Evolutionary conservation across 2,797 vertebrate genomes (phyloP), one percentile per base, ranked within the genome.

Genomic region (Nyctalus aviator): DNA sequence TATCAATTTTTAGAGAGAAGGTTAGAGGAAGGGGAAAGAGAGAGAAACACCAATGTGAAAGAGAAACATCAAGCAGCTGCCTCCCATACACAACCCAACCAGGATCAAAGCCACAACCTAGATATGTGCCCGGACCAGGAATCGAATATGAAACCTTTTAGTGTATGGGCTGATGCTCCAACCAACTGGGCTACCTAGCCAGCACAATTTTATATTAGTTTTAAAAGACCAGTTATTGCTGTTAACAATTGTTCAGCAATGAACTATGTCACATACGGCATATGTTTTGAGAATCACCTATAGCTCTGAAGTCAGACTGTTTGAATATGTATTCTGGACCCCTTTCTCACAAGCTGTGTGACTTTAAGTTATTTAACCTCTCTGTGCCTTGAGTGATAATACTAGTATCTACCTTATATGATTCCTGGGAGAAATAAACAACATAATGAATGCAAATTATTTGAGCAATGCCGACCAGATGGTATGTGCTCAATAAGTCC

Each of bases 401-500:
- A 59, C 46, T 23, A 84, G 44, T 50, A 64, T 72, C 35, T 79
- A n/a, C 44, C 44, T 86, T 53, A 75, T 17, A 68, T 10, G 23
- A n/a, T 64, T 94, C 55, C 48, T 88, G 46, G 62, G 68, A 86
- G 68, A 93, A 88, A 85, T 77, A 71, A 95, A 86, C 68, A 85
- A 55, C 21, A 72, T 48, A 77, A 93, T 64, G 48, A 32, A 81
- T 64, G 50, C 25, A 50, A 71, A 88, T 78, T 84, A 92, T 87
- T 48, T 93, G 64, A 87, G 30, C 41, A 84, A 64, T 53, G 59
- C 32, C 37, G 71, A n/a, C 44, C 78, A 96, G 85, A 88, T 46
- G 62, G 59, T 55, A 35, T 55, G 6, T 21, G 20, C 59, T 88
- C 59, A 71, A 21, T 72, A 90, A 92, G 1, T 90, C 77, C 53